Conservation (phyloP, 2,888 invertebrate genomes). For the Tetragonisca angustula region DNA sequence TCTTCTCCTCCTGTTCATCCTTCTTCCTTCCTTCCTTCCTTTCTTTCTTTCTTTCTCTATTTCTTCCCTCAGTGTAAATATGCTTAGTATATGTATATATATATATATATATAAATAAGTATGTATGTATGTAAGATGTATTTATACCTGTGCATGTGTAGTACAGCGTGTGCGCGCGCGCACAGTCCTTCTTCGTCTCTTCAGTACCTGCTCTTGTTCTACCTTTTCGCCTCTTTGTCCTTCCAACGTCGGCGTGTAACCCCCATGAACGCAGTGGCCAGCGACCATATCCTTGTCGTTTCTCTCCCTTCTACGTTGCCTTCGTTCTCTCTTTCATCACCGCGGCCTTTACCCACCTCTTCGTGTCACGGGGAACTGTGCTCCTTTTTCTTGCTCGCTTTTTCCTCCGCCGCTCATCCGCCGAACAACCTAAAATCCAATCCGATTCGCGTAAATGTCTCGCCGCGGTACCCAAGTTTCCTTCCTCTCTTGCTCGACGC, state of each 20-base stretch:
- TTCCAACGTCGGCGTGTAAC: conserved; percentile 58
- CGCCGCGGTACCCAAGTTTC: not conserved
- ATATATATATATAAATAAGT: no score
- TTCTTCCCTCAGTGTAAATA: not conserved
- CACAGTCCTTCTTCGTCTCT: conserved; percentile 67
- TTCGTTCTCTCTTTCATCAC: conserved; percentile 37
- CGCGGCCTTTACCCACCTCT: conserved; percentile 71
- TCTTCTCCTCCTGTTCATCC: conserved; percentile 3
- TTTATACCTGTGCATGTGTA: not conserved
- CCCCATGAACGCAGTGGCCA: conserved; percentile 80
- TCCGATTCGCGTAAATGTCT: not conserved
- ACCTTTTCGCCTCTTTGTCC: conserved; percentile 63
- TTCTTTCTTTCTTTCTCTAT: conserved; percentile 38
- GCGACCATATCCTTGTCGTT: conserved; percentile 69
- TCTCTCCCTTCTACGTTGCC: conserved; percentile 27
- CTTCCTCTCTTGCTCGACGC: not conserved
- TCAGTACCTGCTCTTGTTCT: conserved; percentile 23
- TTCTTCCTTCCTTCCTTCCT: conserved; percentile 5
- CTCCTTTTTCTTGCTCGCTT: conserved; percentile 51
- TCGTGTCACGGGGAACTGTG: conserved; percentile 58
- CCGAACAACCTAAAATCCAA: not conserved
- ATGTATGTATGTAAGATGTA: not conserved
- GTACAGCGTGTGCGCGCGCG: not conserved
- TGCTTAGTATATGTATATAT: not conserved
- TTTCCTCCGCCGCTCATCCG: not conserved